Percentiles rank a stretch among this genome's conserved stretches.
Evolutionary conservation across 2,888 invertebrate species (phyloP).

Genomic region (Frankliniella intonsa): DNA sequence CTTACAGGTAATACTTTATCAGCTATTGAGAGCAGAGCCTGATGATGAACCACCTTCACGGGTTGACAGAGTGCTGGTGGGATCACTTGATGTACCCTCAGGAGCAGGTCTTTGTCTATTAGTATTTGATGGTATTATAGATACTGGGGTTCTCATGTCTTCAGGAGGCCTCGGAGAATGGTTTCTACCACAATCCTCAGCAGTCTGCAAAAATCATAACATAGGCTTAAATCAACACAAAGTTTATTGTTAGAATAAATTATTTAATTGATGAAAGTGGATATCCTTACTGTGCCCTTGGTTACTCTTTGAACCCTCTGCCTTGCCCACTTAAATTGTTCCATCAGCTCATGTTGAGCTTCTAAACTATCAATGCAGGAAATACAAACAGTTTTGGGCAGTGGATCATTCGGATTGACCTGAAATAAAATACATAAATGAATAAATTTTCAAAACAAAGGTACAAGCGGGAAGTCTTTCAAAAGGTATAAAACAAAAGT

Average conservation of each 20-base stretch:
- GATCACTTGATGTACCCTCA: too few species aligned
- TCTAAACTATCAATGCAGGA: slow-evolving; percentile 54
- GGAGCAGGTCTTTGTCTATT: not conserved
- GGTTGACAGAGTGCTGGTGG: too few species aligned
- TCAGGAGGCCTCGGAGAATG: not conserved
- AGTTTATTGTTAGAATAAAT: not conserved
- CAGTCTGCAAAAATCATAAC: not conserved
- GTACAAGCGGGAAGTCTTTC: too few species aligned
- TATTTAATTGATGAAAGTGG: not conserved
- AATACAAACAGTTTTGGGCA: slow-evolving; percentile 54
- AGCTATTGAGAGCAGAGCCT: too few species aligned
- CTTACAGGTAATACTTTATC: too few species aligned
- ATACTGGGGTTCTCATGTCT: not conserved
- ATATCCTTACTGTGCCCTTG: not conserved
- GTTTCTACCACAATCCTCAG: not conserved
- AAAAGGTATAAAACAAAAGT: too few species aligned
- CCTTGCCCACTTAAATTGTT: slow-evolving; percentile 7
- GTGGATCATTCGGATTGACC: slow-evolving; percentile 48
- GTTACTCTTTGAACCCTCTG: not conserved
- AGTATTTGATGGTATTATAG: not conserved
- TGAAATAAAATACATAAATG: slow-evolving; percentile 38
- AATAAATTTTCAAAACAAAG: too few species aligned
- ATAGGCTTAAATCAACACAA: not conserved
- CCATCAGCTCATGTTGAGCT: slow-evolving; percentile 29
- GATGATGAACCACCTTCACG: too few species aligned